These are phyloP conservation scores for Lepidurus arcticus DNA, from an alignment of 1,140 invertebrate species.

Conservation along the genomic window DNA sequence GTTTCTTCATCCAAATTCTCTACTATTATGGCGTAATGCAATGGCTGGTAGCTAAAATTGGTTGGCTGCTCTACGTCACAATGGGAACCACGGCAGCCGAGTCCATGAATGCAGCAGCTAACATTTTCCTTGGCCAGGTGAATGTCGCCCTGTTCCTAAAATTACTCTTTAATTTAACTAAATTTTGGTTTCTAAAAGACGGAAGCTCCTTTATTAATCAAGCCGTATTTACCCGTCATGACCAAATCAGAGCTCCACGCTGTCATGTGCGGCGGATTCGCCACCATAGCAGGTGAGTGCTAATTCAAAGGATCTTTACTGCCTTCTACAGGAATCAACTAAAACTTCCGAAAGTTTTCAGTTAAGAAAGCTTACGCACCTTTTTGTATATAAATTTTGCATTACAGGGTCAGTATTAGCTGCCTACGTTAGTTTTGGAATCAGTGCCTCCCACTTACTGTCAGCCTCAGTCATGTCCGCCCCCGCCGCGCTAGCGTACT, in stretches of 20 bases:
- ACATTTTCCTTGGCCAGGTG: conserved; percentile 50
- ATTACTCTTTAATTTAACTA: not conserved
- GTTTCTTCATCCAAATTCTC: conserved; percentile 47
- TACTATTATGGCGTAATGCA: conserved; percentile 52
- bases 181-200: conserved; percentile 54
- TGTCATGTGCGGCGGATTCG: conserved; percentile 88
- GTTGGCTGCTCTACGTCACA: conserved; percentile 47
- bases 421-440: conserved; percentile 85
- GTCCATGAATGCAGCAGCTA: conserved; percentile 51
- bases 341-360: not conserved
- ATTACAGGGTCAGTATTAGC: conserved; percentile 72
- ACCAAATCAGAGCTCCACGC: conserved; percentile 87
- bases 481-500: conserved; percentile 77
- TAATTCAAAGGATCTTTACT: conserved; percentile 2
- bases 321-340: not conserved
- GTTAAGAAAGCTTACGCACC: not conserved
- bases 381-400: not conserved
- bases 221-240: conserved; percentile 70
- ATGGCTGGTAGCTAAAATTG: conserved; percentile 46
- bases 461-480: conserved; percentile 93
- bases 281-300: conserved; percentile 76
- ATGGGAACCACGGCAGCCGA: conserved; percentile 52
- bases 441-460: conserved; percentile 70
- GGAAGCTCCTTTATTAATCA: conserved; percentile 79
- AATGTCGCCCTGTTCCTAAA: not conserved